Conservation (phyloP, 2,797 vertebrate genomes). For the Chaetodon trifasciatus region DNA sequence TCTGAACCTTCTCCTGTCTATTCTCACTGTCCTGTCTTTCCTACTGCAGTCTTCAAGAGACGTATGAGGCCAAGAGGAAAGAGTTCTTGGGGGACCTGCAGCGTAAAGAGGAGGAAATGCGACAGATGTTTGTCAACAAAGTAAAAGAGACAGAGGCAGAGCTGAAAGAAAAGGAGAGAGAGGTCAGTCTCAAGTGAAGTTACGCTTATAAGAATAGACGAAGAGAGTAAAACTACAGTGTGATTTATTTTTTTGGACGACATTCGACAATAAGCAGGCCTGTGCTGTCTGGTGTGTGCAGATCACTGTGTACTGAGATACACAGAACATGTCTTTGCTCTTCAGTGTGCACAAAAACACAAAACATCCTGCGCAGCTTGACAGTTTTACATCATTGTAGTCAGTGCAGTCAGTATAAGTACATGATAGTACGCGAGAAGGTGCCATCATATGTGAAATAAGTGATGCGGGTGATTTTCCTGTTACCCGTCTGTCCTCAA, state of each 20-base stretch:
- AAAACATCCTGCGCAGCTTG: not conserved
- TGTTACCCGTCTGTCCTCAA: not conserved
- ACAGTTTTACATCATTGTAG: not conserved
- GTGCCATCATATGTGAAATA: not conserved
- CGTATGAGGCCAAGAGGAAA: slow-evolving; percentile 97
- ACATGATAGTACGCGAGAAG: not conserved
- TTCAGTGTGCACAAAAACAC: not conserved
- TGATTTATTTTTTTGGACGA: not conserved
- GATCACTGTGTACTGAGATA: not conserved
- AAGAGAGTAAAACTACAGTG: not conserved
- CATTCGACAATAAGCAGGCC: not conserved
- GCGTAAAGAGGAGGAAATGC: slow-evolving; percentile 98
- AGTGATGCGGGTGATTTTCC: not conserved
- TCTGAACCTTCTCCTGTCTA: not conserved
- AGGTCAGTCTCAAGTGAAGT: slow-evolving; percentile 85
- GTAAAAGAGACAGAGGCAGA: slow-evolving; percentile 98
- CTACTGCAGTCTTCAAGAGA: slow-evolving; percentile 93
- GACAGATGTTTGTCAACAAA: slow-evolving; percentile 99
- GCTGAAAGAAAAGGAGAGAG: slow-evolving; percentile 97
- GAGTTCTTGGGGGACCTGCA: slow-evolving; percentile 97
- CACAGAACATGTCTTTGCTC: not conserved
- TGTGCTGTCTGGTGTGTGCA: not conserved
- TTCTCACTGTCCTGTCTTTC: not conserved
- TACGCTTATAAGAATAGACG: too few relatives aligned
- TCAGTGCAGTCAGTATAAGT: not conserved